Evolutionary conservation across 2,888 invertebrate genomes (phyloP).

Genomic region (Perdita meconis): DNA sequence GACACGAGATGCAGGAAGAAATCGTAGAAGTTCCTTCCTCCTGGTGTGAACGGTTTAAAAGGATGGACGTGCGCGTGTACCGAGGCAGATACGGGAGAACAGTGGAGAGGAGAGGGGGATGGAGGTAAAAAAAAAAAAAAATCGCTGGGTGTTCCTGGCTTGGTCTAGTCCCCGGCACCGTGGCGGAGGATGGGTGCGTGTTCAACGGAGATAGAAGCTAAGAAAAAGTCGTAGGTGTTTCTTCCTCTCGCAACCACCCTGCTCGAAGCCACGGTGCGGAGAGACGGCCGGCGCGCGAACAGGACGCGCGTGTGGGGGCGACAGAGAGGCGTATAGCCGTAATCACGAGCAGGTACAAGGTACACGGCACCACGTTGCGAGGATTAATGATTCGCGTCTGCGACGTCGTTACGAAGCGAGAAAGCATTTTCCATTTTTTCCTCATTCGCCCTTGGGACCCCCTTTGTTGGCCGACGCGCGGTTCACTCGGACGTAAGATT

Average conservation of each 20-base stretch:
- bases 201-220: conserved; percentile 50
- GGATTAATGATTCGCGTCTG: conserved; percentile 78
- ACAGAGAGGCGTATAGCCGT: conserved; percentile 59
- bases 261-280: conserved; percentile 24
- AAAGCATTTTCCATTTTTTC: conserved; percentile 73
- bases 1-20: conserved; percentile 21
- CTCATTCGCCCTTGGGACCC: conserved; percentile 50
- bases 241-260: conserved; percentile 46
- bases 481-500: conserved; percentile 46
- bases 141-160: conserved; percentile 27
- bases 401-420: conserved; percentile 73
- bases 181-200: conserved; percentile 39
- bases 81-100: conserved; percentile 15
- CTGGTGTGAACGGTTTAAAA: not conserved
- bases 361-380: conserved; percentile 68
- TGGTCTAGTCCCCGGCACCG: conserved; percentile 27
- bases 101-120: not conserved
- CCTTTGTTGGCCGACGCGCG: conserved; percentile 38
- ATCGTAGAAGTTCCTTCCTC: conserved; percentile 29
- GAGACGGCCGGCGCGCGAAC: not conserved
- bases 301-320: conserved; percentile 19
- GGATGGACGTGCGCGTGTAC: conserved; percentile 24
- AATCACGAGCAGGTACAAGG: conserved; percentile 74
- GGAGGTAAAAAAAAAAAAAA: conserved; percentile 28
- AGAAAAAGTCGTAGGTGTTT: conserved; percentile 57